Conservation (phyloP, 2,113 vertebrate genomes). For the Rhagologus leucostigma region DNA sequence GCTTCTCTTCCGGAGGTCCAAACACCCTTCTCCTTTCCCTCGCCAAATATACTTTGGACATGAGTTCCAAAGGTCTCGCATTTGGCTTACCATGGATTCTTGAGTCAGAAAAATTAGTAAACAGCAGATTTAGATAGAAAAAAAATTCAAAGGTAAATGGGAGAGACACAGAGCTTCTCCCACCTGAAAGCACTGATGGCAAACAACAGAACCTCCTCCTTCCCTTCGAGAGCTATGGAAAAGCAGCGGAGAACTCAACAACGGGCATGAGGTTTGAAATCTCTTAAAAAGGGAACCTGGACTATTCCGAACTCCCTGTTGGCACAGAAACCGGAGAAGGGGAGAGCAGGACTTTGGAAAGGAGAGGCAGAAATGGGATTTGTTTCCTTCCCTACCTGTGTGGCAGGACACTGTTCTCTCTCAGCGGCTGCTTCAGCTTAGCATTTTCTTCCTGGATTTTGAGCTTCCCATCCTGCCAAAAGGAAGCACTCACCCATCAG, state of each 20-base stretch:
- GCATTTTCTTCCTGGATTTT: constrained; percentile 69
- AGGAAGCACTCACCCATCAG: background rate
- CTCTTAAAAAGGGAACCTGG: background rate
- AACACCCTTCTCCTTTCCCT: background rate
- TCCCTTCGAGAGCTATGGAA: background rate
- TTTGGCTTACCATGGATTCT: background rate
- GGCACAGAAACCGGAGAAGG: background rate
- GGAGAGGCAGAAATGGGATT: background rate
- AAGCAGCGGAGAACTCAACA: background rate
- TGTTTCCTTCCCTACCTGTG: constrained; percentile 12
- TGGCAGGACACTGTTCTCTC: constrained; percentile 56
- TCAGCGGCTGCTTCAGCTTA: constrained; percentile 16
- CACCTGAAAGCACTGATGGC: background rate
- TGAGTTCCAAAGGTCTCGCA: background rate
- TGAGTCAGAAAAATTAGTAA: background rate
- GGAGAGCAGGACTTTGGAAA: background rate
- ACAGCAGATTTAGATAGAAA: background rate
- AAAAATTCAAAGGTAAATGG: background rate
- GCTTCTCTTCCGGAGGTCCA: background rate
- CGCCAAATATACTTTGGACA: background rate
- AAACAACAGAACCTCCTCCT: background rate
- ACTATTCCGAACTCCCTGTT: too few relatives aligned
- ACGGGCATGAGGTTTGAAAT: background rate
- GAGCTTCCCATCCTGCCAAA: constrained; percentile 67
- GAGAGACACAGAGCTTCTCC: background rate